Conservation (phyloP, 2,888 invertebrate species). For the Eupithecia centaureata region DNA sequence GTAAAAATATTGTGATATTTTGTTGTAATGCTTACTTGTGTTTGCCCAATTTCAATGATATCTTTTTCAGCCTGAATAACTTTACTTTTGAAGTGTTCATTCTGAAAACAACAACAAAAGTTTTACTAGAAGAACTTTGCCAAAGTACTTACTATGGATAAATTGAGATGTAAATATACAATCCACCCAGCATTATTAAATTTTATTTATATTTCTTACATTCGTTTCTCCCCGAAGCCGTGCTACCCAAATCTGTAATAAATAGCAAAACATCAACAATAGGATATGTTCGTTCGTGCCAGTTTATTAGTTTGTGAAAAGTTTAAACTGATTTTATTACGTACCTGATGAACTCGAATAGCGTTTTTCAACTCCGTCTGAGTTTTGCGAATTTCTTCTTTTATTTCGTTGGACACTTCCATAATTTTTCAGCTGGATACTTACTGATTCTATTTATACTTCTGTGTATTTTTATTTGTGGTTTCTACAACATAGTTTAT, state of each 20-base stretch:
- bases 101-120: conserved; percentile 68
- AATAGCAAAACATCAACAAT: not conserved
- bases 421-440: conserved; percentile 52
- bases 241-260: conserved; percentile 76
- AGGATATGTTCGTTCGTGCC: not conserved
- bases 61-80: conserved; percentile 85
- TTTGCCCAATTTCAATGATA: conserved; percentile 83
- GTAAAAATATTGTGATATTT: no score
- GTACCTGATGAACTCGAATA: conserved; percentile 86
- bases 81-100: conserved; percentile 78
- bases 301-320: not conserved
- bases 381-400: conserved; percentile 85
- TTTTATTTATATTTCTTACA: conserved; percentile 65
- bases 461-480: not conserved
- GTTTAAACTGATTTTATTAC: conserved; percentile 37
- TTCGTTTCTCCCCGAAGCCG: conserved; percentile 83
- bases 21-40: conserved; percentile 77
- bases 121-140: conserved; percentile 25
- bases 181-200: no score
- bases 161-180: no score
- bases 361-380: conserved; percentile 86
- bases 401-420: conserved; percentile 86
- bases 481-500: not conserved
- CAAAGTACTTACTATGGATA: conserved; percentile 21
- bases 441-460: not conserved